Conservation (phyloP, 1,140 invertebrate species). For the Drosophila kanapiae region DNA sequence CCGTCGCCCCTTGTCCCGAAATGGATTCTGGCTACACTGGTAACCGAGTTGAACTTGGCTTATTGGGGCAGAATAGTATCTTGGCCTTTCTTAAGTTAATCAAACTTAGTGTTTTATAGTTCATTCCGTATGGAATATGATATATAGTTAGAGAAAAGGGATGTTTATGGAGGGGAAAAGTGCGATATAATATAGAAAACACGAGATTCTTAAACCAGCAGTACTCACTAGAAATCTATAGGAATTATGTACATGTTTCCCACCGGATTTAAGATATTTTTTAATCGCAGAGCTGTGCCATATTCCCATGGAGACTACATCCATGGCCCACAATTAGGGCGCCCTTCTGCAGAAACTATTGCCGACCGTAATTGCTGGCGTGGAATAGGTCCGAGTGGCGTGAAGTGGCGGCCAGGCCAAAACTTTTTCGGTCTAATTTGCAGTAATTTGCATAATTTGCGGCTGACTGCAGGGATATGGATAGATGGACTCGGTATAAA, state of each 20-base stretch:
- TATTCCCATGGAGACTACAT: background rate
- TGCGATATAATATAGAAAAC: too few species aligned
- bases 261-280: background rate
- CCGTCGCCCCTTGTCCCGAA: background rate
- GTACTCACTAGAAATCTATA: too few species aligned
- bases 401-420: background rate
- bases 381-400: background rate
- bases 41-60: background rate
- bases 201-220: too few species aligned
- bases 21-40: background rate
- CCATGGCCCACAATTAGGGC: background rate
- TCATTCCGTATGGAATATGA: background rate
- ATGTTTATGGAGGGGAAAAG: too few species aligned
- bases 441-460: conserved; percentile 68
- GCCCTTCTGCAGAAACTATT: conserved; percentile 11
- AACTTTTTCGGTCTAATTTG: conserved; percentile 55
- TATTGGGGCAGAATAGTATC: background rate
- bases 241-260: too few species aligned
- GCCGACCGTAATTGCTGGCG: conserved; percentile 8
- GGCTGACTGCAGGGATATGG: background rate
- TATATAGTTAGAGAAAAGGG: too few species aligned
- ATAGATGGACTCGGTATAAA: conserved; percentile 52
- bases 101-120: background rate
- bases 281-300: background rate
- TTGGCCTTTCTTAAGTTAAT: background rate